These are phyloP conservation scores for Catocala fraxini DNA, from an alignment of 2,888 invertebrate species.

Conservation along the genomic window DNA sequence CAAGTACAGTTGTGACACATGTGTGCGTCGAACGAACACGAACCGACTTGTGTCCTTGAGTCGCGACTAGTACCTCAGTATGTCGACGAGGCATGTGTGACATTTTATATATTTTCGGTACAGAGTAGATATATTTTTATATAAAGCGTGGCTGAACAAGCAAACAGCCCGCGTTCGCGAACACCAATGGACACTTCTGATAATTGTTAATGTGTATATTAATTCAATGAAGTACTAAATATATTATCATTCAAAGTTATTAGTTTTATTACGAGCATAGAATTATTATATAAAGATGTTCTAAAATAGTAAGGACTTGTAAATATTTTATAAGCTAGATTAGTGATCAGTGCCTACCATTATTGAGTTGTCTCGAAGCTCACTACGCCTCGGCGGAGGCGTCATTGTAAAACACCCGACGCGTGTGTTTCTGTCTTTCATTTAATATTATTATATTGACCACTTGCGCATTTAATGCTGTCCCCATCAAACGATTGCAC, in stretches of 20 bases:
- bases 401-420: no score
- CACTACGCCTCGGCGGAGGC: no score
- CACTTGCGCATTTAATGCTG: slow-evolving; percentile 27
- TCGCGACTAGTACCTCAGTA: slow-evolving; percentile 10
- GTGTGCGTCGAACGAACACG: not conserved
- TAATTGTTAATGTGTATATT: slow-evolving; percentile 31
- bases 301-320: slow-evolving; percentile 54
- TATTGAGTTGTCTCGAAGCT: slow-evolving; percentile 35
- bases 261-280: slow-evolving; percentile 45
- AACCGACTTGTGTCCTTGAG: slow-evolving; percentile 10
- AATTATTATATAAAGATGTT: slow-evolving; percentile 44
- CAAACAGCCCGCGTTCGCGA: not conserved
- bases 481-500: slow-evolving; percentile 13
- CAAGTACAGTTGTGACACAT: slow-evolving; percentile 10
- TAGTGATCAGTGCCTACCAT: slow-evolving; percentile 66
- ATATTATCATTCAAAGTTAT: slow-evolving; percentile 48
- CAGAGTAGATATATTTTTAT: slow-evolving; percentile 18
- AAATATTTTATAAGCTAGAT: slow-evolving; percentile 64
- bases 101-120: slow-evolving; percentile 9
- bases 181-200: not conserved
- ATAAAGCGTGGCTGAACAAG: not conserved
- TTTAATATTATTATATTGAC: not conserved
- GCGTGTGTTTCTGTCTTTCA: slow-evolving; percentile 25
- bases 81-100: not conserved
- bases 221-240: slow-evolving; percentile 44